Evolutionary conservation across 2,888 invertebrate genomes (phyloP).

Genomic region (Heliconius sara): DNA sequence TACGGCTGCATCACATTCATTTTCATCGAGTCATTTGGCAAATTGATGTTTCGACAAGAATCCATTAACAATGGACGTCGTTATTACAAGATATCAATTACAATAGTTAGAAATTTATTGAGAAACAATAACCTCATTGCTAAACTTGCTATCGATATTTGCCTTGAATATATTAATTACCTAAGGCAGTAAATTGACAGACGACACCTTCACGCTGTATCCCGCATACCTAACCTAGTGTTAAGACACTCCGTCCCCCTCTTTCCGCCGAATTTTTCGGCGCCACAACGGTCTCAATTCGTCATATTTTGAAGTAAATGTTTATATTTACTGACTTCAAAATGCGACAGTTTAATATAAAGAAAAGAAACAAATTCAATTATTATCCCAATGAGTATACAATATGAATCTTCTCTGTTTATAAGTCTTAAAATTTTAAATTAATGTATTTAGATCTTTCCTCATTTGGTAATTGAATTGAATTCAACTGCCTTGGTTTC

Average conservation of each 20-base stretch:
- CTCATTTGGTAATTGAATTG: too few relatives aligned
- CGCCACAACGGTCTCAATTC: too few relatives aligned
- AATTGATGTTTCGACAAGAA: neutral
- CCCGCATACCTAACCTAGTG: too few relatives aligned
- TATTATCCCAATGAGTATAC: neutral
- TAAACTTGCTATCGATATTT: neutral
- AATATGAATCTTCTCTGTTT: neutral
- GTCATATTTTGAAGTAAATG: too few relatives aligned
- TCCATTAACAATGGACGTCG: neutral
- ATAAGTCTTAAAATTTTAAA: too few relatives aligned
- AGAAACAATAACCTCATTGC: neutral
- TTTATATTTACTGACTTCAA: neutral
- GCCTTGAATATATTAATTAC: neutral
- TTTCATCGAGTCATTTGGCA: slow-evolving; percentile 10
- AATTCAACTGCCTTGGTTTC: neutral
- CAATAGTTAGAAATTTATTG: neutral
- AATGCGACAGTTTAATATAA: neutral
- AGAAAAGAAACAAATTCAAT: neutral
- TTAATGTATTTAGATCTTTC: too few relatives aligned
- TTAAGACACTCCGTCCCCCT: too few relatives aligned
- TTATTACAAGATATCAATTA: slow-evolving; percentile 6
- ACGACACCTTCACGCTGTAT: too few relatives aligned
- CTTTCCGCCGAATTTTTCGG: too few relatives aligned
- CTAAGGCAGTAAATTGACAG: neutral
- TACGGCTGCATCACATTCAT: neutral